Conservation (phyloP, 2,797 vertebrate species). For the Adelosebastes latens region DNA sequence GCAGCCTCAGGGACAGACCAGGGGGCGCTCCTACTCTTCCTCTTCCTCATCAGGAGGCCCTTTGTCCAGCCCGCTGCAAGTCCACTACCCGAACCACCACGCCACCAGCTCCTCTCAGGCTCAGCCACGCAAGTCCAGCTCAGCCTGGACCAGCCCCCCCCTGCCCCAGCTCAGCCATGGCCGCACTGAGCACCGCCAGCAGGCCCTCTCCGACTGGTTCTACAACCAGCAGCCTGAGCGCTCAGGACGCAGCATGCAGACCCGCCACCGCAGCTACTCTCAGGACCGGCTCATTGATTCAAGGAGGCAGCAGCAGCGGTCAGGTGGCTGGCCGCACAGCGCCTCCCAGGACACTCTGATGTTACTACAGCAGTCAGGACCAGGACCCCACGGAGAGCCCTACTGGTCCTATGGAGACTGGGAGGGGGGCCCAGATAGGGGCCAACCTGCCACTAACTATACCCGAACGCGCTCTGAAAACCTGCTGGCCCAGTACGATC, state of each 20-base stretch:
- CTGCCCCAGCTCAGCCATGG: constrained; percentile 60
- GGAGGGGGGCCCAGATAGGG: constrained; percentile 57
- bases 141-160: constrained; percentile 65
- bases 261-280: constrained; percentile 91
- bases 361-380: constrained; percentile 85
- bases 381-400: constrained; percentile 74
- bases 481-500: constrained; percentile 81
- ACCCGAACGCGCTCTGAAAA: constrained; percentile 88
- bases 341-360: constrained; percentile 94
- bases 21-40: constrained; percentile 80
- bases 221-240: constrained; percentile 86
- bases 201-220: constrained; percentile 94
- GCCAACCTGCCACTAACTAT: constrained; percentile 59
- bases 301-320: constrained; percentile 71
- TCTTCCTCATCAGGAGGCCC: constrained; percentile 81
- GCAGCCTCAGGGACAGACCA: constrained; percentile 78
- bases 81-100: constrained; percentile 81
- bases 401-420: constrained; percentile 75
- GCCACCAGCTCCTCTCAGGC: constrained; percentile 51
- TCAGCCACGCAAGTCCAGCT: constrained; percentile 59
- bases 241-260: constrained; percentile 83
- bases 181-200: constrained; percentile 87
- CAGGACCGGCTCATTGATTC: constrained; percentile 90
- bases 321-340: constrained; percentile 90
- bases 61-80: constrained; percentile 78